A percentile compares a stretch with the other conserved stretches of the same genome.
These are phyloP conservation scores for Peromyscus melanophrys DNA, from an alignment of 2,797 vertebrate species.

Conservation along the genomic window DNA sequence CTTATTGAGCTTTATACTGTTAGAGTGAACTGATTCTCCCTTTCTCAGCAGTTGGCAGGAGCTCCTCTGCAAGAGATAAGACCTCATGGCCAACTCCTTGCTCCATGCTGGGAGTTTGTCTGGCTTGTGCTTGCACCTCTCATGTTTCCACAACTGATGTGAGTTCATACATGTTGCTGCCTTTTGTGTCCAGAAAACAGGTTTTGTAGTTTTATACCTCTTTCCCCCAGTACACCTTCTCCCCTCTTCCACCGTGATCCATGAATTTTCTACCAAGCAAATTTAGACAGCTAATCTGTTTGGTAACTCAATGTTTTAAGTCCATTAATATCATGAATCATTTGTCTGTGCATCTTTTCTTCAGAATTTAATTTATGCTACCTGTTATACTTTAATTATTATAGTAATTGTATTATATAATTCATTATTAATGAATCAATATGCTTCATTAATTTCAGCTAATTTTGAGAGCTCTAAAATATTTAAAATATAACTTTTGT, in stretches of 20 bases:
- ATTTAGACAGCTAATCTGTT: background rate
- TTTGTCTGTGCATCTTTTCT: background rate
- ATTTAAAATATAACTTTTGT: background rate
- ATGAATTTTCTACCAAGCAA: background rate
- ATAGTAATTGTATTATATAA: background rate
- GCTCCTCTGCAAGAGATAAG: background rate
- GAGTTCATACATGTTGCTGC: background rate
- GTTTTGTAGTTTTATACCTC: background rate
- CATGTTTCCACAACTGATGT: no score
- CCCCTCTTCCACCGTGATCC: background rate
- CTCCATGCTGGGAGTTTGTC: background rate
- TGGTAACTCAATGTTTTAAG: background rate
- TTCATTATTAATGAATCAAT: background rate
- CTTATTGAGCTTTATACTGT: background rate
- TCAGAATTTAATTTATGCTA: background rate
- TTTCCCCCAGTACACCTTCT: background rate
- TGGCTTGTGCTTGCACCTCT: background rate
- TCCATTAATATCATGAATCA: background rate
- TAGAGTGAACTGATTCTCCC: background rate
- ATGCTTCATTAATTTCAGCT: background rate
- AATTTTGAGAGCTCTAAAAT: background rate
- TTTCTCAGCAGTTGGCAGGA: background rate
- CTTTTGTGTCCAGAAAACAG: background rate
- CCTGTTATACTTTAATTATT: background rate
- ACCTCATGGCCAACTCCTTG: background rate